A percentile compares a stretch with the other conserved stretches of the same genome.
Evolutionary conservation across 2,888 invertebrate genomes (phyloP).

Genomic region (Leptopilina myrica): DNA sequence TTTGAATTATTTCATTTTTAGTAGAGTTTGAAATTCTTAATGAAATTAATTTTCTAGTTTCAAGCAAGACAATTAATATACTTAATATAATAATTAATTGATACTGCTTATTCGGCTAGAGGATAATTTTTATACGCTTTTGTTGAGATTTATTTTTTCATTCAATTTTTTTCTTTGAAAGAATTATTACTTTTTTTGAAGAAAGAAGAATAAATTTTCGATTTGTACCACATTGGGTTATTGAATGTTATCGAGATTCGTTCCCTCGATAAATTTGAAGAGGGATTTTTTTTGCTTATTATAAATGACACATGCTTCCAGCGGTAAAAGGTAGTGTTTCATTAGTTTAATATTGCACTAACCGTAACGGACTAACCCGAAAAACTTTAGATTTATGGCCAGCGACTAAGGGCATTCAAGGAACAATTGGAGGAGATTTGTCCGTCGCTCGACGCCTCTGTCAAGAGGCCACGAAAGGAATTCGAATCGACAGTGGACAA

Average conservation of each 20-base stretch:
- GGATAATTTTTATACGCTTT: no score
- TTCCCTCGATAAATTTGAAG: constrained; percentile 15
- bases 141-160: no score
- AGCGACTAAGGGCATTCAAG: constrained; percentile 89
- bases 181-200: no score
- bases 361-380: constrained; percentile 79
- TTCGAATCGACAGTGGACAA: constrained; percentile 82
- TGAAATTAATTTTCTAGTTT: background rate
- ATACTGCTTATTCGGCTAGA: no score
- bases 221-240: constrained; percentile 65
- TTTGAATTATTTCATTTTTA: background rate
- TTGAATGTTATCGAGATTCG: constrained; percentile 46
- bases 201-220: background rate
- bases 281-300: constrained; percentile 5
- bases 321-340: constrained; percentile 61
- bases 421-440: constrained; percentile 91
- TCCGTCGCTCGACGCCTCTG: constrained; percentile 85
- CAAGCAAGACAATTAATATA: background rate
- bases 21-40: background rate
- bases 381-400: constrained; percentile 88
- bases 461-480: constrained; percentile 73
- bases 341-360: constrained; percentile 73
- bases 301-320: constrained; percentile 30
- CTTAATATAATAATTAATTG: background rate
- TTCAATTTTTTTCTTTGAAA: no score